Conservation (phyloP, 2,888 invertebrate species). For the Pandemis heparana region DNA sequence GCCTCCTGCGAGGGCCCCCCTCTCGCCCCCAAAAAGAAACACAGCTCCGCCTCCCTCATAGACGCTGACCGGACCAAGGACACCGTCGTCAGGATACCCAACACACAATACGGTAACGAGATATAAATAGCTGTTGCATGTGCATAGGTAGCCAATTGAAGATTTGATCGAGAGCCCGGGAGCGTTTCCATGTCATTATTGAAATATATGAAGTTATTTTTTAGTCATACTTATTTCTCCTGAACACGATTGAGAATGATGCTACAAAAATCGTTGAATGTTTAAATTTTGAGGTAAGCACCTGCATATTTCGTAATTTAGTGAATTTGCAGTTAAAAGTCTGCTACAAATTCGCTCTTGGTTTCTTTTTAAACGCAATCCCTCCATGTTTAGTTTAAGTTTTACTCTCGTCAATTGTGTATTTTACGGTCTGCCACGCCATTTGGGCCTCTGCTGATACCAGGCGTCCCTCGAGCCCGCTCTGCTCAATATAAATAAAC, state of each 20-base stretch:
- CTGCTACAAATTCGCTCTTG: background rate
- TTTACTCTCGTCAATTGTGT: slow-evolving; percentile 8
- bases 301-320: too few relatives aligned
- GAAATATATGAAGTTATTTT: background rate
- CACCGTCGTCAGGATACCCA: slow-evolving; percentile 78
- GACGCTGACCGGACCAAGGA: slow-evolving; percentile 78
- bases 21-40: slow-evolving; percentile 77
- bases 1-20: slow-evolving; percentile 78
- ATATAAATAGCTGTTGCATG: slow-evolving; percentile 54
- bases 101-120: slow-evolving; percentile 74
- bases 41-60: slow-evolving; percentile 77
- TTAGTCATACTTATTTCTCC: background rate
- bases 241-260: background rate
- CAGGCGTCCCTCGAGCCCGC: background rate
- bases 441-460: background rate
- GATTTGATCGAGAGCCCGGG: background rate
- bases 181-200: background rate
- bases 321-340: too few relatives aligned
- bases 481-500: slow-evolving; percentile 22
- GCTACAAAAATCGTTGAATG: too few relatives aligned
- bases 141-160: slow-evolving; percentile 32
- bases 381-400: background rate
- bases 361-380: background rate
- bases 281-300: too few relatives aligned
- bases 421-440: background rate